A percentile compares a stretch with the other conserved stretches of the same genome.
These are phyloP conservation scores for Pseudopipra pipra DNA, from an alignment of 2,113 vertebrate species.

Conservation along the genomic window DNA sequence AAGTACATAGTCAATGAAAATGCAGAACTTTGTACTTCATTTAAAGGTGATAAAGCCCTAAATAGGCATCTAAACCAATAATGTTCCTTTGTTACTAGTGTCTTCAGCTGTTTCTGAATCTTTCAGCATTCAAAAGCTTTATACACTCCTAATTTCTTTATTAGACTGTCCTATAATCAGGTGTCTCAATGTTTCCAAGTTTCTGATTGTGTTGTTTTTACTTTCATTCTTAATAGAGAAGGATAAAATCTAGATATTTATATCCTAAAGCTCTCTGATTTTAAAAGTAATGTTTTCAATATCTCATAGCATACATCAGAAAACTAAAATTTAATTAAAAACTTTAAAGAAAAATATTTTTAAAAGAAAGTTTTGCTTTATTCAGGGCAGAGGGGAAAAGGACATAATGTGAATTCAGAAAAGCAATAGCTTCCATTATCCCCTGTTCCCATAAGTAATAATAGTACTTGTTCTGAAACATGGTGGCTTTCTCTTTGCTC, in stretches of 20 bases:
- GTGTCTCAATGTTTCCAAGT: not conserved
- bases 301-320: not conserved
- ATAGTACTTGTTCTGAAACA: constrained; percentile 16
- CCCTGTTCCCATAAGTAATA: constrained; percentile 57
- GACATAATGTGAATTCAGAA: constrained; percentile 22
- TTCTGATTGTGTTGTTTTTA: not conserved
- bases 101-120: not conserved
- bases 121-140: not conserved
- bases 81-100: not conserved
- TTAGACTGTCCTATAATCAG: not conserved
- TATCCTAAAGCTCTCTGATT: not conserved
- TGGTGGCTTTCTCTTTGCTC: constrained; percentile 2
- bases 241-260: not conserved
- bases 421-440: constrained; percentile 59
- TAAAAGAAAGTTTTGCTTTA: not conserved
- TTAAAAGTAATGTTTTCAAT: not conserved
- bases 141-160: not conserved
- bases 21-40: not conserved
- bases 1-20: not conserved
- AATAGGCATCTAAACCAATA: not conserved
- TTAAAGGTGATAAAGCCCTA: not conserved
- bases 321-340: constrained; percentile 9
- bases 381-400: constrained; percentile 19
- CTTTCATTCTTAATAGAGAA: not conserved
- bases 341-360: not conserved